phyloP scores from a whole-genome alignment of 2,888 invertebrate genomes.

The Thecophora atra region DNA sequence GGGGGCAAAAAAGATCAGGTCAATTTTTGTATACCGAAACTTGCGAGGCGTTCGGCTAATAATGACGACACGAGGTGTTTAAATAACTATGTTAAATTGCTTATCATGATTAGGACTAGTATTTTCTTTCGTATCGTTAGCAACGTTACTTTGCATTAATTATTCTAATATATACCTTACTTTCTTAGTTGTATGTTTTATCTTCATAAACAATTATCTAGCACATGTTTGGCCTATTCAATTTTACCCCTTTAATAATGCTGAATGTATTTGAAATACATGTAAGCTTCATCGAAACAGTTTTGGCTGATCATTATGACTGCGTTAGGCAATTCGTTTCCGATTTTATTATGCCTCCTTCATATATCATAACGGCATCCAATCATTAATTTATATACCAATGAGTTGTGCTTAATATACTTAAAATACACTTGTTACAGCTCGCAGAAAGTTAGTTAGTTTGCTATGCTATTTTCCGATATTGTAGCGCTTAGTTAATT shows the following conservation, averaged over 20 bases:
- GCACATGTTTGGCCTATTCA: neutral
- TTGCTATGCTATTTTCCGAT: neutral
- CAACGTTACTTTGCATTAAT: neutral
- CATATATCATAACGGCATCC: constrained; percentile 13
- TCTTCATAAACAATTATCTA: neutral
- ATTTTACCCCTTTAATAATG: neutral
- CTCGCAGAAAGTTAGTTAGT: neutral
- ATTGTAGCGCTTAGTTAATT: constrained; percentile 6
- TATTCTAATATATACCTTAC: neutral
- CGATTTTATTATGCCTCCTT: constrained; percentile 14
- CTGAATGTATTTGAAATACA: constrained; percentile 10
- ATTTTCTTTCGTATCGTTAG: constrained; percentile 14
- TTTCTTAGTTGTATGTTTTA: neutral
- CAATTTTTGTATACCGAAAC: constrained; percentile 60
- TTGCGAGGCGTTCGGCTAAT: constrained; percentile 53
- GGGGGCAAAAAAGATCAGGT: constrained; percentile 60
- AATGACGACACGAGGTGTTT: constrained; percentile 59
- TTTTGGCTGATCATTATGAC: neutral
- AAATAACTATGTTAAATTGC: neutral
- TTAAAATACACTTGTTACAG: neutral
- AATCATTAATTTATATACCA: neutral
- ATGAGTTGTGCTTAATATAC: neutral
- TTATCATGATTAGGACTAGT: constrained; percentile 16
- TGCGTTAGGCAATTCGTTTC: constrained; percentile 17
- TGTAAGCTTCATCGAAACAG: too few species aligned